Conservation (phyloP, 2,888 invertebrate species). For the Oxycera nigricornis region DNA sequence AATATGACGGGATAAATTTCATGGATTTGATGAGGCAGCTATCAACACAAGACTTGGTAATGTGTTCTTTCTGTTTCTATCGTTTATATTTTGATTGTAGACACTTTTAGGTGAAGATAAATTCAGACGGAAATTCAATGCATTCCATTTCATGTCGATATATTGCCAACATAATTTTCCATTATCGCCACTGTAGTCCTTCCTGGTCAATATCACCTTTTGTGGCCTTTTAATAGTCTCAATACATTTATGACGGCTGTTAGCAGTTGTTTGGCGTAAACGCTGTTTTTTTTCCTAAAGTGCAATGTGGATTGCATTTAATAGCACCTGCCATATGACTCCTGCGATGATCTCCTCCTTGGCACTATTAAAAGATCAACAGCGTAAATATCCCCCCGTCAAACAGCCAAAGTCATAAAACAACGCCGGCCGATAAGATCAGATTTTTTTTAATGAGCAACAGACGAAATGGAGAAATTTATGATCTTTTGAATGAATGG, state of each 20-base stretch:
- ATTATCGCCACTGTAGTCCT: background rate
- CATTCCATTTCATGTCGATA: background rate
- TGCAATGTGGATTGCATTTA: background rate
- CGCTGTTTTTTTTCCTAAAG: background rate
- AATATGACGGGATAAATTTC: too few relatives aligned
- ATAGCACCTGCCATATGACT: background rate
- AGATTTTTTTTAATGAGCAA: background rate
- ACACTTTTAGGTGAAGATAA: background rate
- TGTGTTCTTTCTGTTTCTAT: background rate
- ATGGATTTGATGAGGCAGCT: too few relatives aligned
- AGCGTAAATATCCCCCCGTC: background rate
- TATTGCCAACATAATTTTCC: background rate
- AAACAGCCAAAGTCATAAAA: background rate
- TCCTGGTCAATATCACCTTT: background rate
- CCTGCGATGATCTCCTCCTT: background rate
- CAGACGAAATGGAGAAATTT: conserved; percentile 27
- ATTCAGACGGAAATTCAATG: background rate
- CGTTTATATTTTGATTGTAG: background rate
- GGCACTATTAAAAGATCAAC: background rate
- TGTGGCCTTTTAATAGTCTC: background rate
- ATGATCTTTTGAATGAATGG: conserved; percentile 20
- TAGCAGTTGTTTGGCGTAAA: background rate
- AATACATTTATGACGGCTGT: conserved; percentile 2
- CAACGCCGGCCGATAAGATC: background rate
- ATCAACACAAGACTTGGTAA: background rate